Evolutionary conservation across 2,113 vertebrate genomes (phyloP).

Genomic region (Baryphthengus martii): DNA sequence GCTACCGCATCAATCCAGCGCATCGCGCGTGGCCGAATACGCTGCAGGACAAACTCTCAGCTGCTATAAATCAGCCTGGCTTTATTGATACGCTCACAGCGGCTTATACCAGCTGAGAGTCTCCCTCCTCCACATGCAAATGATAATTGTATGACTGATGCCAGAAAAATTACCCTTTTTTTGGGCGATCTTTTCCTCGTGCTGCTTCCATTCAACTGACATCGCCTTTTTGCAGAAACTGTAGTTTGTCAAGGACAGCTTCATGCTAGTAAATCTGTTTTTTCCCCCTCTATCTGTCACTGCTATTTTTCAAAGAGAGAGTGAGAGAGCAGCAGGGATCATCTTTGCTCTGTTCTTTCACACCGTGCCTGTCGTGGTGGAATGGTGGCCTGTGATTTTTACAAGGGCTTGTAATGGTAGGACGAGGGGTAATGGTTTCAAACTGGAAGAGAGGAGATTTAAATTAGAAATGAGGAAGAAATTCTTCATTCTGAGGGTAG

Average conservation of each 20-base stretch:
- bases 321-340: neutral
- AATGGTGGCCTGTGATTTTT: neutral
- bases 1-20: neutral
- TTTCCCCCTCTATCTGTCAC: neutral
- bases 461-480: no score
- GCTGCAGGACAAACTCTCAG: slow-evolving; percentile 1
- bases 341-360: neutral
- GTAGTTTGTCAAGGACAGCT: neutral
- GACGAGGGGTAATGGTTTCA: no score
- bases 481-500: no score
- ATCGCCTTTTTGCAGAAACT: neutral
- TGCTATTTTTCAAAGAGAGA: neutral
- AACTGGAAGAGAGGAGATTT: no score
- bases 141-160: neutral
- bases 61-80: neutral
- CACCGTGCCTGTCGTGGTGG: accelerated
- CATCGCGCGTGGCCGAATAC: neutral
- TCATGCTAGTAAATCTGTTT: neutral
- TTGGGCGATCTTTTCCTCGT: neutral
- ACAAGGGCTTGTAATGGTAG: no score
- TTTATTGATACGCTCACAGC: neutral
- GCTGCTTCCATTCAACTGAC: neutral
- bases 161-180: neutral
- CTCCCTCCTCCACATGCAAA: neutral
- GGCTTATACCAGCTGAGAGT: slow-evolving; percentile 23